phyloP scores from a whole-genome alignment of 2,113 vertebrate genomes.

The Nymphicus hollandicus region DNA sequence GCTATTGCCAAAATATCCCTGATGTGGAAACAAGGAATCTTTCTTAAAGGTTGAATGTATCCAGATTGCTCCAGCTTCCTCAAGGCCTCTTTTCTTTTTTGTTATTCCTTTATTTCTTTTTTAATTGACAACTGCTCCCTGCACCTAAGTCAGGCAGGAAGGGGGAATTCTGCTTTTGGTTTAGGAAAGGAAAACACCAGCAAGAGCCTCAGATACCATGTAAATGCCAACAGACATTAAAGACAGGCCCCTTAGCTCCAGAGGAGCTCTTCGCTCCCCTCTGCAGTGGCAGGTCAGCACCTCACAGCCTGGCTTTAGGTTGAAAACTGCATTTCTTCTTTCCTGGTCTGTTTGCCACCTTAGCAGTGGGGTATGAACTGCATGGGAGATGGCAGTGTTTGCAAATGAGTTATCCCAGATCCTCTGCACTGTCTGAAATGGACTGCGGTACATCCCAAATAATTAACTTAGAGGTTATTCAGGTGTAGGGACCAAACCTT shows the following conservation, averaged over 20 bases:
- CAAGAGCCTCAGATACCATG: background rate
- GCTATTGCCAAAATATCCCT: background rate
- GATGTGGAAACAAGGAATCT: conserved; percentile 28
- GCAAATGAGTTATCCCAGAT: background rate
- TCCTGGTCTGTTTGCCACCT: background rate
- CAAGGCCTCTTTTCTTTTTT: background rate
- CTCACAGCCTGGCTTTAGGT: background rate
- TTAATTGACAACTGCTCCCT: background rate
- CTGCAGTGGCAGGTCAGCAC: background rate
- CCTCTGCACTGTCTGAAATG: background rate
- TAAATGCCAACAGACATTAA: background rate
- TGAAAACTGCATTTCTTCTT: background rate
- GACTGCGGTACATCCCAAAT: background rate
- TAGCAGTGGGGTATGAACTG: background rate
- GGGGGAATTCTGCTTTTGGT: background rate
- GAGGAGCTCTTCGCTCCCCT: fast-evolving
- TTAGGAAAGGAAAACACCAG: background rate
- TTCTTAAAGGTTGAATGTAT: background rate
- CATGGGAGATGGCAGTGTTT: fast-evolving
- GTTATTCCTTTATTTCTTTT: background rate
- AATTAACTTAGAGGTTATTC: background rate
- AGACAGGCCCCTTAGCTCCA: background rate
- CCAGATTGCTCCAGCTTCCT: background rate
- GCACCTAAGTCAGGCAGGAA: background rate
- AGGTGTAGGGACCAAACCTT: background rate